Evolutionary conservation across 1,140 invertebrate genomes (phyloP).

Genomic region (Trissolcus basalis): DNA sequence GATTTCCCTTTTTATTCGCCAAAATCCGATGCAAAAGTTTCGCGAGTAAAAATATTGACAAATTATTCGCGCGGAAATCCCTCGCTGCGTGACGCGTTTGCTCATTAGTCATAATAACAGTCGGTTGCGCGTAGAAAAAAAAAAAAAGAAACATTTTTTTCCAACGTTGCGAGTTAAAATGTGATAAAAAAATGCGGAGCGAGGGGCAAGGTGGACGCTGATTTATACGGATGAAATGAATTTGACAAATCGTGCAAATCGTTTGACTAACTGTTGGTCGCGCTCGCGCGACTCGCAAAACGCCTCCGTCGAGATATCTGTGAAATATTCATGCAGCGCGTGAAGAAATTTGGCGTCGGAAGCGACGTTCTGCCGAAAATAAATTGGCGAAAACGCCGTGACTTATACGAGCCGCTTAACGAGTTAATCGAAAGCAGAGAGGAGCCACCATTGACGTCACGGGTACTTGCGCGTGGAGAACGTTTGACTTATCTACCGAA

Average conservation of each 20-base stretch:
- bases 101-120: constrained; percentile 54
- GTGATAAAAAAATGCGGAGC: background rate
- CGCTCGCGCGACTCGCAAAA: constrained; percentile 23
- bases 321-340: constrained; percentile 41
- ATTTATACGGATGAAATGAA: constrained; percentile 48
- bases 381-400: constrained; percentile 52
- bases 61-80: constrained; percentile 45
- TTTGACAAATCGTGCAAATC: constrained; percentile 51
- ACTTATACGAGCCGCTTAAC: constrained; percentile 55
- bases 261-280: constrained; percentile 40
- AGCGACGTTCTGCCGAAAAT: constrained; percentile 35
- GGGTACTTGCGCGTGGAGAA: constrained; percentile 52
- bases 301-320: constrained; percentile 36
- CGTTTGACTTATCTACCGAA: constrained; percentile 58
- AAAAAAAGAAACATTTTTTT: constrained; percentile 24
- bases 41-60: constrained; percentile 36
- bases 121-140: constrained; percentile 28
- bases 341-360: constrained; percentile 47
- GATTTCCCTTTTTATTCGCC: constrained; percentile 29
- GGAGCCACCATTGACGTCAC: constrained; percentile 54
- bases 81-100: constrained; percentile 36
- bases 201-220: constrained; percentile 22
- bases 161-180: constrained; percentile 10
- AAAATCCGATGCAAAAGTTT: constrained; percentile 21
- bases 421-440: constrained; percentile 56